Base-by-base conservation (phyloP, 2,888 invertebrate genomes). In the Gymnoscelis rufifasciata region DNA sequence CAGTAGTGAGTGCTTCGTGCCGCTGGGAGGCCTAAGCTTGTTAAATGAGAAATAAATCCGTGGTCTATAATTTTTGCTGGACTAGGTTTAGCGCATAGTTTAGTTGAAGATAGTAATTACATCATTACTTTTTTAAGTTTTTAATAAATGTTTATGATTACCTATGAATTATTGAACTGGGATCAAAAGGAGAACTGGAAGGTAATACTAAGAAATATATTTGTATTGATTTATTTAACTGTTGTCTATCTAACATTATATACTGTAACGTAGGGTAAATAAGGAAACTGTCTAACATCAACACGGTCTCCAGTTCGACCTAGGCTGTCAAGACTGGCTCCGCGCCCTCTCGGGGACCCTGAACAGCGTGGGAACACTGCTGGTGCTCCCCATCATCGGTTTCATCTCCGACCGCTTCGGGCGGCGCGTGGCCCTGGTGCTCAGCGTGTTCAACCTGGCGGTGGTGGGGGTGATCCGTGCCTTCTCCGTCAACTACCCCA, bases 291-390 rank as follows among this genome's bases (percentile, higher is more conserved):
- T 7, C 12, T 30, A 0, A 7, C 0, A 8, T 8, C 12, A 1
- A 8, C 3, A 12, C 10, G 39, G 10, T 60, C 80, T 82, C 11
- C 67, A 93, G 93, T 93, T 91, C 64, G 82, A 89, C 57, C 72
- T 93, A 3, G 91, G 90, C 8, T 93, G 93, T 56, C 88, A 90
- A 45, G 88, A 91, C 51, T 94, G 93, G 93, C 90, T 92, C 60
- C 80, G 93, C 36, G 90, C 93, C 0, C 67, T 94, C 52, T 91
- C 93, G 3, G 94, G 94, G 1, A 93, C 93, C 1, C 78, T 93
- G 1, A 92, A 90, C 73, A 93, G 91, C 60, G 76, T 92, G 33
- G 94, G 93, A 1, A 92, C 92, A 39, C 89, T 94, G 49, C 76
- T 93, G 42, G 92, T 92, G 6, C 79, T 93, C 46, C 92, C 93